Evolutionary conservation across 1,140 invertebrate genomes (phyloP).

Genomic region (Cataglyphis hispanica): DNA sequence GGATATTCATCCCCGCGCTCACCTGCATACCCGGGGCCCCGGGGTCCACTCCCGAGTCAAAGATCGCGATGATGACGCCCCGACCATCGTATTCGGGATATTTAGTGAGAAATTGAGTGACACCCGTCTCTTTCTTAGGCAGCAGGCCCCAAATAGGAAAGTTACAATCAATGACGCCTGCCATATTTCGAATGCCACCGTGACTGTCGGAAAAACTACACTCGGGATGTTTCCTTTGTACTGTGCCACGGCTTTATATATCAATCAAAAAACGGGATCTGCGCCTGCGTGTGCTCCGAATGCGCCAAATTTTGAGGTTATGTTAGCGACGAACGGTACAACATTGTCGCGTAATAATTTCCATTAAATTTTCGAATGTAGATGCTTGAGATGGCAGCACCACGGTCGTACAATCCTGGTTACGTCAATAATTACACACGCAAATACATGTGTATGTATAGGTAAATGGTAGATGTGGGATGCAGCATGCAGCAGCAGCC

Average conservation of each 20-base stretch:
- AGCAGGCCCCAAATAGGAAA: slow-evolving; percentile 94
- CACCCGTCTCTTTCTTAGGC: slow-evolving; percentile 98
- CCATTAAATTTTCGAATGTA: too few relatives aligned
- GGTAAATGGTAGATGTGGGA: neutral
- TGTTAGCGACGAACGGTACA: slow-evolving; percentile 59
- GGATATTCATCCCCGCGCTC: slow-evolving; percentile 77
- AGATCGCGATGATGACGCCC: slow-evolving; percentile 96
- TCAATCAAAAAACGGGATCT: slow-evolving; percentile 78
- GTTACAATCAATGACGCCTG: slow-evolving; percentile 90
- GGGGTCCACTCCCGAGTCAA: slow-evolving; percentile 99
- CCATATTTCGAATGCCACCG: slow-evolving; percentile 84
- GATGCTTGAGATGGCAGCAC: neutral
- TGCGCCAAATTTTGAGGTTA: slow-evolving; percentile 64
- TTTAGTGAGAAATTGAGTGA: slow-evolving; percentile 95
- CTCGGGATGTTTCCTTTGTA: slow-evolving; percentile 83
- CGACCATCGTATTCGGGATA: slow-evolving; percentile 97
- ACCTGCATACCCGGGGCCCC: slow-evolving; percentile 97
- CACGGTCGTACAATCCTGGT: neutral
- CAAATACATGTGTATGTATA: neutral
- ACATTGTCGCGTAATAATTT: neutral
- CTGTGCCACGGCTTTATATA: slow-evolving; percentile 80
- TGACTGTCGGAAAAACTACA: slow-evolving; percentile 77
- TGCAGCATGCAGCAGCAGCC: too few relatives aligned
- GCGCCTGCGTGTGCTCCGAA: slow-evolving; percentile 74
- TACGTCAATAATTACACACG: slow-evolving; percentile 54